phyloP scores from a whole-genome alignment of 2,113 vertebrate species.

The Tonatia bakeri region DNA sequence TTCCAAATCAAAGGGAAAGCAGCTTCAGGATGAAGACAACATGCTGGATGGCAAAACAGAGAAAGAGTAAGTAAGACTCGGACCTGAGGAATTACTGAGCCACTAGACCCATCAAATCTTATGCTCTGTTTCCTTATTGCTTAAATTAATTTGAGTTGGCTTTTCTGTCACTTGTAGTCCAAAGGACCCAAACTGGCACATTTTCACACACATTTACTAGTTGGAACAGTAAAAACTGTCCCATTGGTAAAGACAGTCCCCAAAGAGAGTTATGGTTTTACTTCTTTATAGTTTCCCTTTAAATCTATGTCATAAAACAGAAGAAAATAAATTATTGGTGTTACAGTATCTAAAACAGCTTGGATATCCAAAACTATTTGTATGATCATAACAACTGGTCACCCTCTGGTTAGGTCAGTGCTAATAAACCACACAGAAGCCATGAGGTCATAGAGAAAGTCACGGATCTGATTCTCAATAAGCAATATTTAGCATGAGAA shows the following conservation, averaged over 20 bases:
- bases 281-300: neutral
- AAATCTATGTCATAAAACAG: neutral
- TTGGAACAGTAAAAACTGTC: neutral
- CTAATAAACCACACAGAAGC: neutral
- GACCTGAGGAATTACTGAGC: neutral
- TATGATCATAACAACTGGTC: neutral
- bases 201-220: neutral
- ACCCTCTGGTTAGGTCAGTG: neutral
- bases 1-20: neutral
- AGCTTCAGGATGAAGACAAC: neutral
- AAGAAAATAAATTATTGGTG: neutral
- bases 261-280: neutral
- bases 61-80: neutral
- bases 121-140: neutral
- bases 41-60: neutral
- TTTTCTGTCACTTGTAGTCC: neutral
- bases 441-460: neutral
- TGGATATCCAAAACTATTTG: neutral
- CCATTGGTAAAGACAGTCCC: neutral
- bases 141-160: neutral
- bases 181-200: neutral
- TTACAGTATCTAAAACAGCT: neutral
- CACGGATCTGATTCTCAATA: neutral
- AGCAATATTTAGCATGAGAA: neutral
- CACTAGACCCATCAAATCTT: neutral